A percentile compares a stretch with the other conserved stretches of the same genome.
Evolutionary conservation across 2,888 invertebrate species (phyloP).

Genomic region (Acleris emargana): DNA sequence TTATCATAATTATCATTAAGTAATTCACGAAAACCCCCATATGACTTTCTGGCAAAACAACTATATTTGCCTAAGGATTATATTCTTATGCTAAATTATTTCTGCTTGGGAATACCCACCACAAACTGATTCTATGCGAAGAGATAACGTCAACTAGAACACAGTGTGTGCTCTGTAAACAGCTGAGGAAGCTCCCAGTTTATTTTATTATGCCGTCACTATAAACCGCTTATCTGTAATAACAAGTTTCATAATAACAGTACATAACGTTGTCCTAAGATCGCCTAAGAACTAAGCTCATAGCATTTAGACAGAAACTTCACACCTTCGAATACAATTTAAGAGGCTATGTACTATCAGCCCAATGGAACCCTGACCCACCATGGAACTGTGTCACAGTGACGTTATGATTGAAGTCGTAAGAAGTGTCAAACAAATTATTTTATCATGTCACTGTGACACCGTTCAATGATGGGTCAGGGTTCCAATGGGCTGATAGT

Average conservation of each 20-base stretch:
- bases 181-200: slow-evolving; percentile 1
- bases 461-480: too few relatives aligned
- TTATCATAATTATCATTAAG: slow-evolving; percentile 1
- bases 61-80: slow-evolving; percentile 9
- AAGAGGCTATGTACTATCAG: too few relatives aligned
- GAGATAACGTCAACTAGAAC: slow-evolving; percentile 19
- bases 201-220: slow-evolving; percentile 7
- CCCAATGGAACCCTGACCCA: too few relatives aligned
- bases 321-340: too few relatives aligned
- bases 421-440: too few relatives aligned
- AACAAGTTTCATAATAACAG: neutral
- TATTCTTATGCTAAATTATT: neutral
- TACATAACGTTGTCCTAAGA: neutral
- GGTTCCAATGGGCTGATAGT: too few relatives aligned
- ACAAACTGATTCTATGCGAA: slow-evolving; percentile 15
- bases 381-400: too few relatives aligned
- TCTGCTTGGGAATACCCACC: slow-evolving; percentile 19
- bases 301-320: too few relatives aligned
- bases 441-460: too few relatives aligned
- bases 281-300: neutral
- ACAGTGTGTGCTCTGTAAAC: neutral
- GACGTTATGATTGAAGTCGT: too few relatives aligned
- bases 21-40: neutral
- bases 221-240: neutral
- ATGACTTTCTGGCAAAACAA: neutral